phyloP scores from a whole-genome alignment of 2,797 vertebrate species.

The Crax fasciolata region DNA sequence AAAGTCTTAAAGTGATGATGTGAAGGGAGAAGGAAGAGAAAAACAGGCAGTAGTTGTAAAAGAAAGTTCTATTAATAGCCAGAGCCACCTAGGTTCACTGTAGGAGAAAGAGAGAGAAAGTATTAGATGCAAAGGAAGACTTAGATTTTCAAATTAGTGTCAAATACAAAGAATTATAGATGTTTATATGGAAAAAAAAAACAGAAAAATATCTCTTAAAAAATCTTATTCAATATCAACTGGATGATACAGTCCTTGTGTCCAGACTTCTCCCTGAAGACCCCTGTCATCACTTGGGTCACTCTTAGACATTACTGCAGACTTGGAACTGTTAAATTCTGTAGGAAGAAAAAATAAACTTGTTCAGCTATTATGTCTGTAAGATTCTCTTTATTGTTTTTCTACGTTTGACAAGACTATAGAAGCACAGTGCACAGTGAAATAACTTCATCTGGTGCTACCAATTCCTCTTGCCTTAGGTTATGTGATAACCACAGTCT shows the following conservation, averaged over 20 bases:
- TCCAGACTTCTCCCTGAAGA: not conserved
- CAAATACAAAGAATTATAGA: not conserved
- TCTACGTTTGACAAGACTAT: not conserved
- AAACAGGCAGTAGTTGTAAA: constrained; percentile 62
- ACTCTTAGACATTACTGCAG: not conserved
- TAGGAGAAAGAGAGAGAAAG: not conserved
- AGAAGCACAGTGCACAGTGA: not conserved
- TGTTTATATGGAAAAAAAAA: not conserved
- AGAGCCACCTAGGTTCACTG: not conserved
- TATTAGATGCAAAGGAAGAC: not conserved
- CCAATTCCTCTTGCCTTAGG: not conserved
- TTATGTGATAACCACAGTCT: not conserved
- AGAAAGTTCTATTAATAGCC: constrained; percentile 37
- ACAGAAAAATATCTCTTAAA: not conserved
- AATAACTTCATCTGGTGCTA: not conserved
- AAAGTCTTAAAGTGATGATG: constrained; percentile 72
- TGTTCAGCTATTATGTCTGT: not conserved
- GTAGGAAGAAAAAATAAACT: not conserved
- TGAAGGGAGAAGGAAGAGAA: constrained; percentile 35
- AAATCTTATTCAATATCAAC: not conserved
- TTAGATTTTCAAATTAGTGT: constrained; percentile 5
- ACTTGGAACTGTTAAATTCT: not conserved
- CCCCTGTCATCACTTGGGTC: not conserved
- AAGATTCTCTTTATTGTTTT: not conserved
- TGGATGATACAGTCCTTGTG: not conserved